Evolutionary conservation across 92 coral and sea anemone species (phyloP), one percentile per base, ranked within the genome.

Genomic region (Chrysogorgia sp.): DNA sequence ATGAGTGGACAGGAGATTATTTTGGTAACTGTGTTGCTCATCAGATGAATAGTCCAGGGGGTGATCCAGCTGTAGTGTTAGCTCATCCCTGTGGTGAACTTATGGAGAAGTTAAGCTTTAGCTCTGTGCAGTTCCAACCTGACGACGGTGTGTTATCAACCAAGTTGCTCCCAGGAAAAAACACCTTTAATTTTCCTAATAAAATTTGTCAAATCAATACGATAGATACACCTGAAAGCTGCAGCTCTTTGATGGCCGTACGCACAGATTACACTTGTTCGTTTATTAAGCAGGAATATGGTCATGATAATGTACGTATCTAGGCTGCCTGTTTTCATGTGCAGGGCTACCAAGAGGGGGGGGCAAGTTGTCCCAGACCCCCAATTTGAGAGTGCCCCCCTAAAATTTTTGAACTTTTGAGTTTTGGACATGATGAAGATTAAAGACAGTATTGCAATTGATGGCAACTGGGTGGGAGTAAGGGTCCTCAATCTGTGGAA

Each of bases 11-110:
- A 32, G 93, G 92, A 63, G 67, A 84, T 26, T 78, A 87, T 40
- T 83, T 85, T 78, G 97, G 97, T 10, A 96, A 96, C 65, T 59
- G 78, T 58, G 81, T 96, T 22, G 80, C 83, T 12, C 87, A 33
- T 53, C 65, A 1, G 50, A 72, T 21, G 25, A 10, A 34, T 57
- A 15, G 1, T 13, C 23, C 63, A 2, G 29, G 58, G 47, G 61
- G 41, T 10, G 79, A 59, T 23, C 31, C 32, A 1, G 29, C 32
- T 12, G 55, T 57, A 57, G 34, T 29, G 4, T 23, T 57, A 31
- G 29, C 34, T 23, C 23, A 57, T 23, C 63, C 63, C 34, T 3
- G 63, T 23, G 63, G 63, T 10, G 10, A 57, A 3, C 2, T 23
- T 3, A 57, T 72, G 79, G 55, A 41, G 53, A 55, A 72, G 23